Evolutionary conservation across 2,888 invertebrate species (phyloP).

Genomic region (Dromius quadrimaculatus): DNA sequence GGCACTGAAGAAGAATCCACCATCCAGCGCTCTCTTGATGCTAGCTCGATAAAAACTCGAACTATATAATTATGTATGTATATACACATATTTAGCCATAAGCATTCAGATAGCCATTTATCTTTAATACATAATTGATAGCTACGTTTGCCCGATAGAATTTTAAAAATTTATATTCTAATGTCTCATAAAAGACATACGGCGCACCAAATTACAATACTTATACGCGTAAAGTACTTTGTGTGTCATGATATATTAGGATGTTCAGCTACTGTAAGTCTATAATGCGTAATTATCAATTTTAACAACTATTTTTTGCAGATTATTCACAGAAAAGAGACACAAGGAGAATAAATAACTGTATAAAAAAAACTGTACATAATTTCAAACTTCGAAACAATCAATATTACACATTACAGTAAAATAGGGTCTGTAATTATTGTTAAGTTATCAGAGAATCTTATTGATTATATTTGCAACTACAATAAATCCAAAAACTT

Average conservation of each 20-base stretch:
- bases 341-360: no score
- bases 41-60: constrained; percentile 61
- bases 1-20: constrained; percentile 2
- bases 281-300: constrained; percentile 18
- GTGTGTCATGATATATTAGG: constrained; percentile 39
- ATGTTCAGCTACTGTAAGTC: constrained; percentile 35
- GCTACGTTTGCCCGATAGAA: constrained; percentile 66
- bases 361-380: no score
- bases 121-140: constrained; percentile 68
- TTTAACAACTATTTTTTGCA: no score
- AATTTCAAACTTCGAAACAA: no score
- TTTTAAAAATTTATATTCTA: constrained; percentile 66
- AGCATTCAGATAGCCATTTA: constrained; percentile 67
- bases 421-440: no score
- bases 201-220: constrained; percentile 44
- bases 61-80: constrained; percentile 68
- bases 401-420: no score
- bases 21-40: constrained; percentile 61
- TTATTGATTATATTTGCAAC: no score
- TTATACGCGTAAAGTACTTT: constrained; percentile 34
- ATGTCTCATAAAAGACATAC: constrained; percentile 54
- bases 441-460: no score
- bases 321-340: no score
- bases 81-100: constrained; percentile 68
- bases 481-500: no score